Evolutionary conservation across 2,888 invertebrate species (phyloP), one percentile per base, ranked within the genome.

Genomic region (Leptopilina myrica): DNA sequence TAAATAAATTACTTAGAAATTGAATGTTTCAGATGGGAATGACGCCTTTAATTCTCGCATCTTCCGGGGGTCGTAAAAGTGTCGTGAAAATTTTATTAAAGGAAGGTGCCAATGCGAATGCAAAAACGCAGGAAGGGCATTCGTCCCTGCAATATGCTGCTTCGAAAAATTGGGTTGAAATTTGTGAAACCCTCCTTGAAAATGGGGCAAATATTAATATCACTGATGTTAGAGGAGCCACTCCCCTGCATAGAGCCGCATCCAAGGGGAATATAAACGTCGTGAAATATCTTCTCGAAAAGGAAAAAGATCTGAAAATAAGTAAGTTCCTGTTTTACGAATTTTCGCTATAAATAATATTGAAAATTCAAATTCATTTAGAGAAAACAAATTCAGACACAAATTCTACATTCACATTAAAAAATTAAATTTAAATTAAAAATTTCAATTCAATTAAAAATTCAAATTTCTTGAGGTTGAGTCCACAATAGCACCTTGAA

Each of bases 141-240:
- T 95, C 96, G 59, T 93, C 97, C 9, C 91, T 98, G 76, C 97
- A 97, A 88, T 97, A 97, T 93, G 96, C 97, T 64, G 95, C 96
- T 81, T 97, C 97, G 0, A 97, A 97, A 92, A 96, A 96, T 80
- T 95, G 95, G 93, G 92, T 93, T 85, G 94, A 95, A 91, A 94
- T 97, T 83, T 95, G 95, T 73, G 93, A 94, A 83, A 89, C 94
- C 78, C 90, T 97, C 76, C 87, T 97, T 64, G 93, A 94, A 76
- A 93, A 94, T 85, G 94, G 94, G 73, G 96, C 96, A 0, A 93
- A 96, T 90, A 92, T 95, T 0, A 96, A 96, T 89, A 94, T 95
- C 66, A 87, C 90, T 20, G 96, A 97, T 91, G 92, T 94, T 75
- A 92, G 95, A 80, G 94, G 94, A 76, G 96, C 96, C 0, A 95